phyloP scores from a whole-genome alignment of 2,797 vertebrate genomes.

The Enteromius anoplus region DNA sequence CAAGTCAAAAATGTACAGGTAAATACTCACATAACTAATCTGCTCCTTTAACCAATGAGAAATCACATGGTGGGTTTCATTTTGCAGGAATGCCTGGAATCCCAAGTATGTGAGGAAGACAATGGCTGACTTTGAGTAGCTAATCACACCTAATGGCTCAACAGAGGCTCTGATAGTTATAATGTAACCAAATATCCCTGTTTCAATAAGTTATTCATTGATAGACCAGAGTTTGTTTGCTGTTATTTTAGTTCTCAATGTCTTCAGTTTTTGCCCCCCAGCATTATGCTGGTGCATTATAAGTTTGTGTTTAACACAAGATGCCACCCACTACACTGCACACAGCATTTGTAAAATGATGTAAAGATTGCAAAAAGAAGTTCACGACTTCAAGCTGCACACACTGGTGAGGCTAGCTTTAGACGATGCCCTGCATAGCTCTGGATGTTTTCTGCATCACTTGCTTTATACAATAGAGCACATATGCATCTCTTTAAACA shows the following conservation, averaged over 20 bases:
- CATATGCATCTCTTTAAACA: slow-evolving; percentile 41
- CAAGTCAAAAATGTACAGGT: slow-evolving; percentile 36
- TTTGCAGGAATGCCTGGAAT: slow-evolving; percentile 73
- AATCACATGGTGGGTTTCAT: slow-evolving; percentile 62
- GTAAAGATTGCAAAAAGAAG: neutral
- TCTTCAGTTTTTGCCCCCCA: neutral
- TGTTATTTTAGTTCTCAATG: slow-evolving; percentile 13
- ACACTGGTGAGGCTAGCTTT: slow-evolving; percentile 52
- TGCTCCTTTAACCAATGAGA: slow-evolving; percentile 64
- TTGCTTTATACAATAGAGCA: slow-evolving; percentile 67
- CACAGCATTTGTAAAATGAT: neutral
- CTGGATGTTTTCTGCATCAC: slow-evolving; percentile 71
- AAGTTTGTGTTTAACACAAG: neutral
- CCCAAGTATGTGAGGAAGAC: slow-evolving; percentile 71
- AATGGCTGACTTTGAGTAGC: slow-evolving; percentile 73
- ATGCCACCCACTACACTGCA: neutral
- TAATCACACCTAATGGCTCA: slow-evolving; percentile 62
- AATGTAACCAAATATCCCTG: slow-evolving; percentile 63
- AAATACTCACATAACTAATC: slow-evolving; percentile 59
- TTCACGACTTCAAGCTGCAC: slow-evolving; percentile 52
- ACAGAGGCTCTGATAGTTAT: slow-evolving; percentile 62
- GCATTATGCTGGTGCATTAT: neutral
- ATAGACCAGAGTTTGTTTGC: slow-evolving; percentile 40
- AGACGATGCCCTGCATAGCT: slow-evolving; percentile 66
- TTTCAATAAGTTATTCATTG: slow-evolving; percentile 66